phyloP scores from a whole-genome alignment of 1,140 invertebrate genomes.

The Oryctes rhinoceros region DNA sequence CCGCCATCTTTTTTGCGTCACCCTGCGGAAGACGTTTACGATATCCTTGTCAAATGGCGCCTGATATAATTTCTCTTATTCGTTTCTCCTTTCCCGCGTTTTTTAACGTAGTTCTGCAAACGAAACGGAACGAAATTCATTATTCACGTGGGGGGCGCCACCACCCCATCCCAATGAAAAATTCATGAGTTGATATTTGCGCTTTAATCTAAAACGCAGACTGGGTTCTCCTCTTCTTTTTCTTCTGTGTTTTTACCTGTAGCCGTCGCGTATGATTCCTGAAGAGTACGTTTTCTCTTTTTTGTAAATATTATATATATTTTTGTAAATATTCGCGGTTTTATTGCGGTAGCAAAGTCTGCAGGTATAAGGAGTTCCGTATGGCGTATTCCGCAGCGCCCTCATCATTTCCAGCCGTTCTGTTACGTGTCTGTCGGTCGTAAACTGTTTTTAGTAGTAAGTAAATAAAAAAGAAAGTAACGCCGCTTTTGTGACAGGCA shows the following conservation, averaged over 20 bases:
- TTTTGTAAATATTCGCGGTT: background rate
- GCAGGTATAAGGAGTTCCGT: too few relatives aligned
- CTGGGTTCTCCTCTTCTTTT: too few relatives aligned
- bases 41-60: background rate
- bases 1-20: too few relatives aligned
- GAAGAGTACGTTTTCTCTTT: background rate
- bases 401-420: too few relatives aligned
- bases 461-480: background rate
- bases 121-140: slow-evolving; percentile 18
- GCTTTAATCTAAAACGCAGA: background rate
- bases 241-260: too few relatives aligned
- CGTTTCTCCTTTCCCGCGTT: background rate
- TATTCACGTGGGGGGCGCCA: background rate
- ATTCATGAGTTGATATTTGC: slow-evolving; percentile 20
- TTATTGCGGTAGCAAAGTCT: background rate
- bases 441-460: background rate
- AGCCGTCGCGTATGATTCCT: background rate
- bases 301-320: slow-evolving; percentile 1
- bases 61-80: slow-evolving; percentile 9
- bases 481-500: background rate
- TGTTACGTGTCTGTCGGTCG: background rate
- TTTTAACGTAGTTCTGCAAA: background rate
- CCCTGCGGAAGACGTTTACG: too few relatives aligned
- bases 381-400: too few relatives aligned
- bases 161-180: background rate